Base-by-base conservation (phyloP, 2,888 invertebrate species). In the Kuschelorhynchus macadamiae region DNA sequence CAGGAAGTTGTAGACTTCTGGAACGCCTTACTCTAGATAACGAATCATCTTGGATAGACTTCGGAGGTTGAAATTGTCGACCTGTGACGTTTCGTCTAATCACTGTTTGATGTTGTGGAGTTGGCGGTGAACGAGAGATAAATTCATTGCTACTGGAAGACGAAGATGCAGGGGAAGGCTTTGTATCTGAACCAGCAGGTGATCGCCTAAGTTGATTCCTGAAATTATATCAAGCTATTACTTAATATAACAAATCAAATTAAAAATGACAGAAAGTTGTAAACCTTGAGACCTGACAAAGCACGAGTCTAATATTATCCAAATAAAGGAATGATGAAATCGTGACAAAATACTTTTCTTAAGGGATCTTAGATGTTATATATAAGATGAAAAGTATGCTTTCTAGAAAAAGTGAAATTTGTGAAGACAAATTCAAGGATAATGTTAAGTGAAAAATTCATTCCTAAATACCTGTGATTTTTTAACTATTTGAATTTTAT, bases 1-100 rank as follows among this genome's bases (percentile, higher is more conserved):
- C 90, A 0, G 88, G 89, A 20, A 90, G 81, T 76, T 90, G 90
- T 20, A 90, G 83, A 72, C 90, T 90, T 75, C 89, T 85, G 0
- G 87, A 87, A 20, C 88, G 80, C 67, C 86, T 76, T 11, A 87
- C 87, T 52, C 86, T 76, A 3, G 61, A 32, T 14, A 63, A 46
- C 20, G 72, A 41, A 55, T 79, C 79, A 21, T 81, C 80, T 52
- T 76, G 75, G 9, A 41, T 60, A 9, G 55, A 47, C 41, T 59
- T 60, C 8, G 41, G 36, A 1, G 63, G 67, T 46, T 33, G 67
- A 56, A 50, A 74, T 17, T 72, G 76, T 14, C 77, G 66, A 17
- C 32, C 56, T 5, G 75, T 59, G 11, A 76, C 74, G 8, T 67
- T 69, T 17, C 71, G 53, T 16, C 74, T 52, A 21, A 62, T 59